These are phyloP conservation scores for Cherax quadricarinatus DNA, from an alignment of 1,140 invertebrate genomes.

Conservation along the genomic window DNA sequence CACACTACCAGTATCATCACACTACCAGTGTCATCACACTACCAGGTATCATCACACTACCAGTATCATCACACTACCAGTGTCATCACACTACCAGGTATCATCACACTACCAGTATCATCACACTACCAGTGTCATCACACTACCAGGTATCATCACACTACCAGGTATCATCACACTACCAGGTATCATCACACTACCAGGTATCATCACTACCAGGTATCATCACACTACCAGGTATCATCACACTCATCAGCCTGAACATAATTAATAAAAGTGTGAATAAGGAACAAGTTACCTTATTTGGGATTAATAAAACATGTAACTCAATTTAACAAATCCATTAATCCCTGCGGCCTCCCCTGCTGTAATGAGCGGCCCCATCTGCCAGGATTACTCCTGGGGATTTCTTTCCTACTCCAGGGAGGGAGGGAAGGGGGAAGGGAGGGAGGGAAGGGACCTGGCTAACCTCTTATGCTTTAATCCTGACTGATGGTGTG, in stretches of 20 bases:
- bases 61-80: too few species aligned
- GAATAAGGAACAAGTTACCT: constrained; percentile 1
- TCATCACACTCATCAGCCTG: neutral
- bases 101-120: too few species aligned
- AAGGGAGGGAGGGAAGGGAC: neutral
- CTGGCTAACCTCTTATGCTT: neutral
- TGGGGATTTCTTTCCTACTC: constrained; percentile 19
- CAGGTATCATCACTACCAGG: too few species aligned
- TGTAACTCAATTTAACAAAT: constrained; percentile 57
- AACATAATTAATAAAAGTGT: constrained; percentile 33
- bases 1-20: too few species aligned
- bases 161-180: too few species aligned
- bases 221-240: too few species aligned
- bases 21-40: too few species aligned
- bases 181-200: too few species aligned
- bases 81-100: too few species aligned
- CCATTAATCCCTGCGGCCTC: constrained; percentile 32
- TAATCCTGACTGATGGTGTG: neutral
- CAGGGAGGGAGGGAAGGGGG: neutral
- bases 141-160: too few species aligned
- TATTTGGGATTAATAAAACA: constrained; percentile 33
- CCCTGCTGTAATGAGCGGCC: constrained; percentile 34
- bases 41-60: too few species aligned
- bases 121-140: too few species aligned
- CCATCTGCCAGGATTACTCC: constrained; percentile 42